A percentile compares a stretch with the other conserved stretches of the same genome.
Evolutionary conservation across 2,888 invertebrate genomes (phyloP).

Genomic region (Lepidochitona cinerea): DNA sequence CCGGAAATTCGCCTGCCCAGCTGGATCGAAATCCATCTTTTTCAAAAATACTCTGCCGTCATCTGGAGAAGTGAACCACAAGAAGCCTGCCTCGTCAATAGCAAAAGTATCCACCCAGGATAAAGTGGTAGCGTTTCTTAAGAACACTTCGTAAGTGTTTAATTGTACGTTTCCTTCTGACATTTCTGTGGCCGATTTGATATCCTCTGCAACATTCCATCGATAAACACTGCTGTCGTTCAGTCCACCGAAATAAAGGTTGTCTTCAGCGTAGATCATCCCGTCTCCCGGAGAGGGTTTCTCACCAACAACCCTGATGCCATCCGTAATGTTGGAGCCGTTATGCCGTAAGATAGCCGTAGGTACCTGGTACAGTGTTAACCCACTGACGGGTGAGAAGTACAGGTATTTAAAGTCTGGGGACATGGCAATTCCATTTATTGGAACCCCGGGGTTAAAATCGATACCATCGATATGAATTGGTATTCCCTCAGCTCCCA

Average conservation of each 20-base stretch:
- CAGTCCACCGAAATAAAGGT: constrained; percentile 25
- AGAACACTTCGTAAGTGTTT: constrained; percentile 5
- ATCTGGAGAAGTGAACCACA: constrained; percentile 20
- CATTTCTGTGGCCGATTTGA: neutral
- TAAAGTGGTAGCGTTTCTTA: constrained; percentile 13
- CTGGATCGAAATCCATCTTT: neutral
- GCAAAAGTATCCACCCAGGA: constrained; percentile 33
- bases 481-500: neutral
- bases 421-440: constrained; percentile 57
- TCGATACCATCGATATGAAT: constrained; percentile 20
- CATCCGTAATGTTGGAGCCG: constrained; percentile 17
- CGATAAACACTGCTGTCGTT: constrained; percentile 25
- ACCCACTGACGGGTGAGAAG: constrained; percentile 47
- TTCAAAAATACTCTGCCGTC: neutral
- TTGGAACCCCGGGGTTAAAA: constrained; percentile 27
- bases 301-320: constrained; percentile 43
- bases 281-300: constrained; percentile 37
- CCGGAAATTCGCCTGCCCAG: neutral
- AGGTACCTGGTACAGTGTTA: constrained; percentile 35
- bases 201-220: constrained; percentile 11
- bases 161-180: constrained; percentile 3
- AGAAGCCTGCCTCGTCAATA: constrained; percentile 25
- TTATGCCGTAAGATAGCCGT: constrained; percentile 20
- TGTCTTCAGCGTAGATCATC: constrained; percentile 25
- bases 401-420: constrained; percentile 49